Evolutionary conservation across 2,888 invertebrate species (phyloP).

Genomic region (Heteropelma amictum): DNA sequence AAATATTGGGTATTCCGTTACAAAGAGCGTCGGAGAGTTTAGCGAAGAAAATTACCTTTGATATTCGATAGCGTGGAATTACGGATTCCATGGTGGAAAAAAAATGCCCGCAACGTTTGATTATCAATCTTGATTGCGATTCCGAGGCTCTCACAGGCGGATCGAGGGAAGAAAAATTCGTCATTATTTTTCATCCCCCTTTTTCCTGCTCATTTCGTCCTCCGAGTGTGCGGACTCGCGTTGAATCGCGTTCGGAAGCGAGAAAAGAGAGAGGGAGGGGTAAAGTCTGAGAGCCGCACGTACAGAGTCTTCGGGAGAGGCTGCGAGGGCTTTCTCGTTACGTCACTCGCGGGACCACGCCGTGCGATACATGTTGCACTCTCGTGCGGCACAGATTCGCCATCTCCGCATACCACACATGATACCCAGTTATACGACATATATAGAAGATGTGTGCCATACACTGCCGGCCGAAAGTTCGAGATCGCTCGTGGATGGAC

Average conservation of each 20-base stretch:
- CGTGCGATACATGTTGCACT: too few species aligned
- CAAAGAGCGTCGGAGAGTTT: not conserved
- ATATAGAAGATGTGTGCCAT: conserved; percentile 18
- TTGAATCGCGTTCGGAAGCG: too few species aligned
- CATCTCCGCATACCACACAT: conserved; percentile 55
- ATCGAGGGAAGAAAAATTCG: too few species aligned
- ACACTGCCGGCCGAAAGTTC: conserved; percentile 3
- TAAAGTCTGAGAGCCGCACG: too few species aligned
- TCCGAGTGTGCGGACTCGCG: too few species aligned
- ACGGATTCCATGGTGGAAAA: conserved; percentile 12
- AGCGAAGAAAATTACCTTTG: not conserved
- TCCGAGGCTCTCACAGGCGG: too few species aligned
- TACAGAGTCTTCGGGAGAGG: conserved; percentile 22
- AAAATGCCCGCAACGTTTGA: conserved; percentile 14
- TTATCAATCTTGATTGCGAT: conserved; percentile 18
- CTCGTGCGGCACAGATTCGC: conserved; percentile 68
- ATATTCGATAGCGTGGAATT: conserved; percentile 22
- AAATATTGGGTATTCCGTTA: conserved; percentile 14
- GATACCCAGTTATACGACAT: conserved; percentile 25
- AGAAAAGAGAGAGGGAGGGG: too few species aligned
- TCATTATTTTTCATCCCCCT: too few species aligned
- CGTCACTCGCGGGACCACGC: conserved; percentile 70
- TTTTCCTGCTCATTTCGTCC: too few species aligned
- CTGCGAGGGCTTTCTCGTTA: conserved; percentile 47
- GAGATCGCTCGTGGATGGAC: too few species aligned